Base-by-base conservation (phyloP, 2,888 invertebrate species). In the Drosophila longiperda region DNA sequence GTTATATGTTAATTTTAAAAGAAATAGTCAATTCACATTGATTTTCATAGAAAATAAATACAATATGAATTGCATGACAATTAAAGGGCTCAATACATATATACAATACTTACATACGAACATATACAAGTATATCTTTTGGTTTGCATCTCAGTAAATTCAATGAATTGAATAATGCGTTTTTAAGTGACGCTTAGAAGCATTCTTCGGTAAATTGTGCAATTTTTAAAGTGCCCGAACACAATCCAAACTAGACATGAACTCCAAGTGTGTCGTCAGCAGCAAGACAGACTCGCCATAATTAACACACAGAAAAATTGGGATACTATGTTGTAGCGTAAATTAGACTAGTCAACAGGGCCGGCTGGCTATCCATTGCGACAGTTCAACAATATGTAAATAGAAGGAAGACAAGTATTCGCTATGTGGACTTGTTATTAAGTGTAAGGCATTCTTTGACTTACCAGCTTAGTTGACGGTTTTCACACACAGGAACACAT, bases 161-260 rank as follows among this genome's bases (percentile, higher is more conserved):
- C 48, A 73, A 76, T 82, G 76, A 90, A 90, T 90, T 90, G 85
- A 91, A 91, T 90, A 90, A 90, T 90, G 81, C 81, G 83, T 87
- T 90, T 80, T 90, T 91, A 90, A 90, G 91, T 91, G 90, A 87
- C 76, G 91, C 84, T 90, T 83, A 90, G 91, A 88, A 82, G 83
- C 90, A 91, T 91, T 90, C 90, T 82, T 87, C 78, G 83, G 73
- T 82, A 89, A 89, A 91, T 90, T 90, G 89, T 85, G 81, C 90
- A 91, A 88, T 91, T 91, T 89, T 78, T 71, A 61, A 75, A 69
- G 54, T 64, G 75, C n/a, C 53, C 48, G 36, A 66, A 65, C 64
- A 78, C 58, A 49, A 82, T 80, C 66, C 64, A 73, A 82, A 76
- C 87, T 82, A 79, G 73, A 82, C 58, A 82, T 42, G 58, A 57